Evolutionary conservation across 2,113 vertebrate genomes (phyloP), one percentile per base, ranked within the genome.

Genomic region (Bostrychus sinensis): DNA sequence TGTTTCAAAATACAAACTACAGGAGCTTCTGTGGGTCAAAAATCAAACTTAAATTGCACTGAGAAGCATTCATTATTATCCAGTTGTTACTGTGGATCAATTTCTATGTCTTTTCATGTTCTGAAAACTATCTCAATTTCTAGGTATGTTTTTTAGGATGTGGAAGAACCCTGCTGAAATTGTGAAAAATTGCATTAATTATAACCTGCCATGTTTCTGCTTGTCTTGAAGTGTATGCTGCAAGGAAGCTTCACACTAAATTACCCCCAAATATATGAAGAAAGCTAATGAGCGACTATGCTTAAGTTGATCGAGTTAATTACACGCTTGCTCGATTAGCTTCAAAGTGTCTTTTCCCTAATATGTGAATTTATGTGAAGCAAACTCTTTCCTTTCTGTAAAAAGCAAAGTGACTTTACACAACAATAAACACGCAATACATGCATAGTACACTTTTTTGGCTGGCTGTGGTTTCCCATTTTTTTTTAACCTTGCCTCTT

Each of bases 391-490:
- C 38, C 43, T 17, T 51, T 36, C 9, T 5, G 56, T 3, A 76
- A 28, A 39, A 56, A 66, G 69, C 14, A 46, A 13, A 41, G 20
- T 32, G 46, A 17, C 39, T 42, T 64, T n/a, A 68, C 61, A 81
- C 60, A n/a, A 10, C 9, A 22, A 11, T 10, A 78, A 85, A 80
- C 50, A 62, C 7, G 72, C 50, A 70, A 78, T 75, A n/a, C 72
- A 82, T n/a, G 48, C 38, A 54, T 43, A 23, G 45, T 55, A 41
- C 3, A 56, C 6, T 60, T 26, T 25, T 66, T 11, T 63, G 14
- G 6, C 42, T 45, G 54, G 43, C 50, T 54, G 42, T 10, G 11
- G 17, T 36, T 41, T 5, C 1, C 5, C 7, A 11, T 14, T 42
- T 48, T 16, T 37, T 19, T 36, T n/a, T n/a, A n/a, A 38, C 42